Conservation (phyloP, 2,888 invertebrate genomes). For the Calliopum simillimum region DNA sequence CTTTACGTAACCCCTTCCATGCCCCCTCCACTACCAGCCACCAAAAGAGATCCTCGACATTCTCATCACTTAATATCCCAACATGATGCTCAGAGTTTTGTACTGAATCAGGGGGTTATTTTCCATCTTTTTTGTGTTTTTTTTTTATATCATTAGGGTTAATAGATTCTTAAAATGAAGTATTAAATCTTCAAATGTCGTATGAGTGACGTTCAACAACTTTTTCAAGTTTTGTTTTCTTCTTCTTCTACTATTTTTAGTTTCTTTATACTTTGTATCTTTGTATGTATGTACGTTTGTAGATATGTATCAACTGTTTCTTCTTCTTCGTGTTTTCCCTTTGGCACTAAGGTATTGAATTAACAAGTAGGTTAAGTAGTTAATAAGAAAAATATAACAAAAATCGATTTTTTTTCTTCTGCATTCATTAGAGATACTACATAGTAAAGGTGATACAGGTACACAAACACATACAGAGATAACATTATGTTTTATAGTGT, state of each 20-base stretch:
- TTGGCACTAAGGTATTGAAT: not conserved
- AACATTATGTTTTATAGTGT: too few relatives aligned
- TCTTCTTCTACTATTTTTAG: not conserved
- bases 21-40: not conserved
- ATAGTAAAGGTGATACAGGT: too few relatives aligned
- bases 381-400: conserved; percentile 1
- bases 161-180: conserved; percentile 41
- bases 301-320: not conserved
- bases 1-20: not conserved
- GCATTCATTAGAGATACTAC: not conserved
- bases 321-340: not conserved
- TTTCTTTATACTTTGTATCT: not conserved
- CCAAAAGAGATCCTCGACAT: not conserved
- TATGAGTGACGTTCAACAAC: conserved; percentile 29
- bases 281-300: too few relatives aligned
- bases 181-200: conserved; percentile 24
- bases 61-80: not conserved
- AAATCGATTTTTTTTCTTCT: conserved; percentile 4
- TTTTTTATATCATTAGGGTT: conserved; percentile 39
- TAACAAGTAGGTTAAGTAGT: conserved; percentile 14
- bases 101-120: conserved; percentile 1
- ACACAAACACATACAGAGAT: too few relatives aligned
- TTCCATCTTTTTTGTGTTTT: not conserved
- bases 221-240: conserved; percentile 12
- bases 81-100: not conserved